A percentile compares a stretch with the other conserved stretches of the same genome.
Evolutionary conservation across 2,888 invertebrate species (phyloP).

Genomic region (Emesis russula): DNA sequence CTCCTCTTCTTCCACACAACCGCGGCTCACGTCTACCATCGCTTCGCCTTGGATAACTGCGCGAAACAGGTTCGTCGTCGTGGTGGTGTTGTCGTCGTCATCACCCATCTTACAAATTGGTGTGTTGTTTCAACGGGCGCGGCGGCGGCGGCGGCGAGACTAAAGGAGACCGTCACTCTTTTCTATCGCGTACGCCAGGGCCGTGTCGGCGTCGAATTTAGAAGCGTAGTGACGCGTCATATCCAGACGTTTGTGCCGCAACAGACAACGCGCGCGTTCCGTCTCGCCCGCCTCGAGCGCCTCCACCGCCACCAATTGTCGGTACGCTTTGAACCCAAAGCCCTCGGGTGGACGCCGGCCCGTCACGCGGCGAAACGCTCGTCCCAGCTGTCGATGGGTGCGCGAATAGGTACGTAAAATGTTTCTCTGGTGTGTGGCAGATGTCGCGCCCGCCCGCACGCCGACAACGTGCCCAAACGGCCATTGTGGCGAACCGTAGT

Average conservation of each 20-base stretch:
- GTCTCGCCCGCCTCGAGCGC: conserved; percentile 16
- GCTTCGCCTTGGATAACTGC: conserved; percentile 8
- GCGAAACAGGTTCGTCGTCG: background rate
- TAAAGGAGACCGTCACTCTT: background rate
- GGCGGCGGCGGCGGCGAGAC: too few species aligned
- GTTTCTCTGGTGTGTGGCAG: background rate
- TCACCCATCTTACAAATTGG: conserved; percentile 9
- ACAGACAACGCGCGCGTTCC: conserved; percentile 7
- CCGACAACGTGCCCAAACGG: background rate
- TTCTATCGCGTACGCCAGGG: conserved; percentile 6
- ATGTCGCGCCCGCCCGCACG: background rate
- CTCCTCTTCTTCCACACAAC: conserved; percentile 13
- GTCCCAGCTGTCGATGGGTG: conserved; percentile 11
- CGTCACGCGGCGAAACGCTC: conserved; percentile 7
- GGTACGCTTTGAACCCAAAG: conserved; percentile 12
- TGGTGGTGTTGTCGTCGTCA: background rate
- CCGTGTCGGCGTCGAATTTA: conserved; percentile 7
- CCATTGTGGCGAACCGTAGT: conserved; percentile 6
- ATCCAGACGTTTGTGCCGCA: conserved; percentile 10
- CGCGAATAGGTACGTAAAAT: background rate
- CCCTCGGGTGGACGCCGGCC: conserved; percentile 11
- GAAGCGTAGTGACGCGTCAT: conserved; percentile 9
- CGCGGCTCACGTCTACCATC: conserved; percentile 5
- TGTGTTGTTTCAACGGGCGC: background rate
- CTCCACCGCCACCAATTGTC: conserved; percentile 4